phyloP scores from a whole-genome alignment of 2,113 vertebrate species.

The Sylvietta virens region DNA sequence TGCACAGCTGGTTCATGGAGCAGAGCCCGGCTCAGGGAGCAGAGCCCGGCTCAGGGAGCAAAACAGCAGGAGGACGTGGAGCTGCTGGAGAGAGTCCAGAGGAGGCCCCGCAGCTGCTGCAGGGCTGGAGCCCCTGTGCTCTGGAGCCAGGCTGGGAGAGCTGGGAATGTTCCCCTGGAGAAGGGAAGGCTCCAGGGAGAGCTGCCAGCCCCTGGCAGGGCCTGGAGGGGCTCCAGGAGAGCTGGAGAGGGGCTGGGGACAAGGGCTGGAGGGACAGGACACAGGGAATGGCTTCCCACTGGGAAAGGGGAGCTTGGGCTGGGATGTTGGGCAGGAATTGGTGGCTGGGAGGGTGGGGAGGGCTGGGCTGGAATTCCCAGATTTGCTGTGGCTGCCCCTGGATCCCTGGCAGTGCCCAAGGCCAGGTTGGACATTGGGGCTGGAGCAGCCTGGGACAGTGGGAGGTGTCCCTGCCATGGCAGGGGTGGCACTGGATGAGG shows the following conservation, averaged over 20 bases:
- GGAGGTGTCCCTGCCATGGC: neutral
- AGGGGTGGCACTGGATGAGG: rapidly evolving
- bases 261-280: neutral
- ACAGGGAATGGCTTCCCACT: neutral
- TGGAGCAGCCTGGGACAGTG: neutral
- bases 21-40: neutral
- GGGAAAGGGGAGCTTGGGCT: too few species aligned
- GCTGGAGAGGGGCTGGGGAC: neutral
- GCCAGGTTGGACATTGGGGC: neutral
- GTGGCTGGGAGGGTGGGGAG: neutral
- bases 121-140: neutral
- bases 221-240: neutral
- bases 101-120: too few species aligned
- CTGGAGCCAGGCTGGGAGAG: neutral
- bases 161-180: neutral
- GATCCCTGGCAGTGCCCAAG: neutral
- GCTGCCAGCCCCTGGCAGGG: neutral
- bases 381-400: neutral
- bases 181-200: neutral
- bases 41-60: neutral
- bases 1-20: neutral
- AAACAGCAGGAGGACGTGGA: neutral
- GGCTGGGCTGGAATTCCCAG: neutral
- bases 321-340: neutral
- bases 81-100: too few species aligned